Conservation (phyloP, 2,888 invertebrate genomes). For the Xylota segnis region DNA sequence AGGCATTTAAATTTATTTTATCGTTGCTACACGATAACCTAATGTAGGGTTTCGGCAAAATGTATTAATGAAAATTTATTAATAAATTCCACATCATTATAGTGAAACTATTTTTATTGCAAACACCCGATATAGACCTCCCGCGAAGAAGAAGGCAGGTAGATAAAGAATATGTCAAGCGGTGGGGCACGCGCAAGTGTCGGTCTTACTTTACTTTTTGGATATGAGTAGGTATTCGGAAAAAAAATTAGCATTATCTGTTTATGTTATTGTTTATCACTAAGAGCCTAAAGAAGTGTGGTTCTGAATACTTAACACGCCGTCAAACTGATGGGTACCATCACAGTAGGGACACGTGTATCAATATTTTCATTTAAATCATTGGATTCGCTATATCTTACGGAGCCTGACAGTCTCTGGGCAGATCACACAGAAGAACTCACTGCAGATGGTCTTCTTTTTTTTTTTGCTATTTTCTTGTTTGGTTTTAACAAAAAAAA, state of each 20-base stretch:
- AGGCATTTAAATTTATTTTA: conserved; percentile 25
- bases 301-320: conserved; percentile 43
- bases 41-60: conserved; percentile 1
- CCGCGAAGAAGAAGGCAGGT: neutral
- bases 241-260: conserved; percentile 41
- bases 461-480: neutral
- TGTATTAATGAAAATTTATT: conserved; percentile 18
- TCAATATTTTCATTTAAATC: neutral
- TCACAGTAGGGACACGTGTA: conserved; percentile 21
- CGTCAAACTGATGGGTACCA: neutral
- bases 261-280: conserved; percentile 38
- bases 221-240: too few relatives aligned
- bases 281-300: conserved; percentile 24
- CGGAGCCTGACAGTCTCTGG: conserved; percentile 3
- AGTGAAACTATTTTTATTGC: conserved; percentile 22
- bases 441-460: neutral
- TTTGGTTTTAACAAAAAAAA: neutral
- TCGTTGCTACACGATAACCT: neutral
- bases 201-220: neutral
- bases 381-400: neutral
- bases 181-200: conserved; percentile 24
- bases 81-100: conserved; percentile 11
- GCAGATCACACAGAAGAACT: neutral
- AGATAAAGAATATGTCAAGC: conserved; percentile 7
- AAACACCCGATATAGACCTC: conserved; percentile 17